Conservation (phyloP, 2,113 vertebrate species). For the Nerophis lumbriciformis region DNA sequence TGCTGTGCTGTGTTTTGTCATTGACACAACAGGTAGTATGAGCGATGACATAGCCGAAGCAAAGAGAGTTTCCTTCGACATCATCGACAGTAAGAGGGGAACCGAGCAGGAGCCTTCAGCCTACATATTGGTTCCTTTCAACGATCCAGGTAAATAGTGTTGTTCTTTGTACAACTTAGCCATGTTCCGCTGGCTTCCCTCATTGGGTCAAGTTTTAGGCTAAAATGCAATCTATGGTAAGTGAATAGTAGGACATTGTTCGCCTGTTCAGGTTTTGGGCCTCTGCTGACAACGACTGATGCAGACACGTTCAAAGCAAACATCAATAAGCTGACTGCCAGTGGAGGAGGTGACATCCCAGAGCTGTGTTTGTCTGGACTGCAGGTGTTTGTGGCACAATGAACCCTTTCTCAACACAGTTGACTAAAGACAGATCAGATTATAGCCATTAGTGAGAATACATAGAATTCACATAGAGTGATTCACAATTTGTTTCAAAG, state of each 20-base stretch:
- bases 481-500: background rate
- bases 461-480: too few species aligned
- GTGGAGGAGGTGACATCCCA: conserved; percentile 56
- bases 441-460: too few species aligned
- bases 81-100: conserved; percentile 58
- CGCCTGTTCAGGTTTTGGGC: conserved; percentile 52
- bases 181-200: background rate
- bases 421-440: background rate
- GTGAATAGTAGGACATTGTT: background rate
- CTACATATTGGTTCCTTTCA: conserved; percentile 68
- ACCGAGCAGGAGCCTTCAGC: conserved; percentile 50
- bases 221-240: background rate
- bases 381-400: conserved; percentile 31
- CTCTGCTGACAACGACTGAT: conserved; percentile 49
- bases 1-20: conserved; percentile 60
- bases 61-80: conserved; percentile 45
- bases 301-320: conserved; percentile 52
- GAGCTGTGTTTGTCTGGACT: conserved; percentile 63
- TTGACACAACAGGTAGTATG: conserved; percentile 71
- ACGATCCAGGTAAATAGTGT: conserved; percentile 53
- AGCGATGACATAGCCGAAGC: conserved; percentile 50
- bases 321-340: conserved; percentile 41
- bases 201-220: background rate
- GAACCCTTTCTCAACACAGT: background rate
- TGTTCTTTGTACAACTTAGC: background rate